Base-by-base conservation (phyloP, 2,888 invertebrate genomes). In the Perithous albicinctus region DNA sequence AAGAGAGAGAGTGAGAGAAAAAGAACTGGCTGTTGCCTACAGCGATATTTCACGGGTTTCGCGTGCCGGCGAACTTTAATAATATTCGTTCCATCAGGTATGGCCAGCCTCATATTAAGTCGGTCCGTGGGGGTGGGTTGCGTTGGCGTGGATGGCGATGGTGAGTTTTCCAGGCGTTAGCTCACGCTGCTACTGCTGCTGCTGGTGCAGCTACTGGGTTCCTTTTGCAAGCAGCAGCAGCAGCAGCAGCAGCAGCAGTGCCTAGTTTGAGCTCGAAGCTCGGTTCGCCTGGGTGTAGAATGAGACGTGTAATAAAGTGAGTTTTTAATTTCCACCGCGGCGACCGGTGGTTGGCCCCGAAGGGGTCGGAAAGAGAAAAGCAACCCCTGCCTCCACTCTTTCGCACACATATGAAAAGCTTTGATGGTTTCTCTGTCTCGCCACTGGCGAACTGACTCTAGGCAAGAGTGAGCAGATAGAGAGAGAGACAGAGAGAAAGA, bases 301-400 rank as follows among this genome's bases (percentile, higher is more conserved):
- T 91, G 92, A 92, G 91, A 92, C 92, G 91, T 92, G 92, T 92
- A 92, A 92, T 92, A 92, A 92, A 92, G 92, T 91, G 92, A 92
- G 92, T 92, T 92, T 92, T 92, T 92, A 92, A 92, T 92, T 92
- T 92, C 89, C 92, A 92, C 88, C 89, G 89, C 88, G 88, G 64
- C 46, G 75, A 63, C 75, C 70, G 54, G 66, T 80, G 64, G 73
- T 26, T 35, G 29, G 74, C 74, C 77, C 82, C 82, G 75, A 80
- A 70, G 80, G 70, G 80, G 78, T 76, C 18, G 67, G 59, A 75
- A 69, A 76, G 78, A 80, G 73, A 80, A 75, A 48, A 29, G n/a
- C n/a, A n/a, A n/a, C 51, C 43, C 64, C 54, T 5, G 35, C 6
- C n/a, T 41, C 2, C n/a, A 41, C 41, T 41, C 41, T 4, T n/a